These are phyloP conservation scores for Rattus rattus DNA, from an alignment of 2,113 vertebrate species.

Conservation along the genomic window DNA sequence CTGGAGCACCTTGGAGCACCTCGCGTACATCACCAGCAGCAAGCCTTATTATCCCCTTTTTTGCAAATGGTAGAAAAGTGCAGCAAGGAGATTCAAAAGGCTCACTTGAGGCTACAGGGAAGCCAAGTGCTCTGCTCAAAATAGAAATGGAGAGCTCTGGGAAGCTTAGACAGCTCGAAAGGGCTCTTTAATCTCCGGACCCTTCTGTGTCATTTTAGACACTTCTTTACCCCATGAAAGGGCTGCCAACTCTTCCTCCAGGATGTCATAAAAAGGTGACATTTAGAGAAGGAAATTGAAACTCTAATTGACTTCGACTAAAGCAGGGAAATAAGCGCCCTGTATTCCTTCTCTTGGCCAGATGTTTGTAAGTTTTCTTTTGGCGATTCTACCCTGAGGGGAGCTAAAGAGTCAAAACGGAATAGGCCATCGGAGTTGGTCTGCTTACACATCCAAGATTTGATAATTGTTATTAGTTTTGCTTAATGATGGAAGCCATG, in stretches of 20 bases:
- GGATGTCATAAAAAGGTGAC: conserved; percentile 67
- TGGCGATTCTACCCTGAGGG: conserved; percentile 36
- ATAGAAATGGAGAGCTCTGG: conserved; percentile 55
- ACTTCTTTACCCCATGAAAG: background rate
- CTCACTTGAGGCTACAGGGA: conserved; percentile 43
- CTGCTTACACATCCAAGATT: background rate
- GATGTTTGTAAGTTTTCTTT: conserved; percentile 62
- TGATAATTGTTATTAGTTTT: conserved; percentile 27
- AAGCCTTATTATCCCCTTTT: conserved; percentile 57
- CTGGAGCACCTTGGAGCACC: background rate
- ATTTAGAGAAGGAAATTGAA: conserved; percentile 73
- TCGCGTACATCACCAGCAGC: background rate
- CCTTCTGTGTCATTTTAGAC: conserved; percentile 50
- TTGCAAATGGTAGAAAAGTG: conserved; percentile 55
- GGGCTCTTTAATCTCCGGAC: conserved; percentile 63
- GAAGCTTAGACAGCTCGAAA: conserved; percentile 47
- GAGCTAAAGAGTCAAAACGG: conserved; percentile 2
- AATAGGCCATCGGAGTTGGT: conserved; percentile 10
- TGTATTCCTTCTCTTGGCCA: conserved; percentile 54
- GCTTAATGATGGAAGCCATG: background rate
- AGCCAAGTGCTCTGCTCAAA: conserved; percentile 59
- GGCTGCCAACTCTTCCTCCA: conserved; percentile 50
- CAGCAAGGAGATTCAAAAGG: conserved; percentile 38
- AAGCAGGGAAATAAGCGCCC: conserved; percentile 56
- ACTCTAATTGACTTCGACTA: conserved; percentile 73